Evolutionary conservation across 2,113 vertebrate species (phyloP), one percentile per base, ranked within the genome.

Genomic region (Rhabdornis inornatus): DNA sequence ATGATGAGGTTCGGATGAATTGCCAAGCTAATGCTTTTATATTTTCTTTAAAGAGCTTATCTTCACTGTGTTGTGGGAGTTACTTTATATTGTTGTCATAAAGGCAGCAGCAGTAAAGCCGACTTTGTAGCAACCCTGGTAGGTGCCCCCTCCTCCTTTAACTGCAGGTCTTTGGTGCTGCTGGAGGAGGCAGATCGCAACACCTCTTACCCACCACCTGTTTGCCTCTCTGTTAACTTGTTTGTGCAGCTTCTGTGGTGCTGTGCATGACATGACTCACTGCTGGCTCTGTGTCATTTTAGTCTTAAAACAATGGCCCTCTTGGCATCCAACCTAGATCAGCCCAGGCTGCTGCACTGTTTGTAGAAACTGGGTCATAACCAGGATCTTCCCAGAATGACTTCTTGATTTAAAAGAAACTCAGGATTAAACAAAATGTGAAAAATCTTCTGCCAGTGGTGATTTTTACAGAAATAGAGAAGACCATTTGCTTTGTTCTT

Each of bases 21-120:
- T 98, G 98, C 97, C 96, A 95, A 97, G 97, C 97, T 98, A 98
- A 98, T 97, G 97, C 97, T 98, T 98, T 98, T 98, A 98, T 98
- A 98, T 98, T 98, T 98, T 98, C 97, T 97, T 98, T 97, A 98
- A 98, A 98, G 97, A 98, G 98, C 97, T 98, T 98, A 98, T 98
- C 98, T 97, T 97, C 95, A 83, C 78, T 92, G 94, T 97, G 97
- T 98, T 97, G 97, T 97, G 94, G 97, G 97, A 98, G 97, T 98
- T 96, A 96, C 96, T 98, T 97, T 98, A 96, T 97, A 97, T 91
- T 97, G 97, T 98, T 97, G 97, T 97, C 97, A 97, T 98, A 98
- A 97, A 98, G 95, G 94, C 97, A 94, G 94, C 85, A 93, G 96
- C 96, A 97, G 96, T 94, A 97, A 97, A 97, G 96, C 87, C 0